Evolutionary conservation across 2,797 vertebrate species (phyloP).

Genomic region (Gymnodraco acuticeps): DNA sequence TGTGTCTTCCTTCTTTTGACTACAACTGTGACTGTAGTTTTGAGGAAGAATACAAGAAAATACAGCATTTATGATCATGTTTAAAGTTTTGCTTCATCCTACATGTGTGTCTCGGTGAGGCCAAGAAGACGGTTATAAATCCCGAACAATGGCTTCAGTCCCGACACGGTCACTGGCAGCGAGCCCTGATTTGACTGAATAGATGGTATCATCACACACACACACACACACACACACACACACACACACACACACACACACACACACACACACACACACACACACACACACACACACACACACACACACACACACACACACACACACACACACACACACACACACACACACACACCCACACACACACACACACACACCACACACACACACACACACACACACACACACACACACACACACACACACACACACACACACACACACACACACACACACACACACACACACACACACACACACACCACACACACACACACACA

Average conservation of each 20-base stretch:
- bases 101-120: not conserved
- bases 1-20: too few species aligned
- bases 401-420: conserved; percentile 34
- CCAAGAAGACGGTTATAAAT: conserved; percentile 2
- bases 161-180: conserved; percentile 41
- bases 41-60: too few species aligned
- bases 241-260: conserved; percentile 46
- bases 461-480: conserved; percentile 41
- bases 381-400: conserved; percentile 52
- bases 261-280: conserved; percentile 34
- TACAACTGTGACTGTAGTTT: too few species aligned
- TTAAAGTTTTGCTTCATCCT: not conserved
- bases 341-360: conserved; percentile 52
- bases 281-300: conserved; percentile 50
- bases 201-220: conserved; percentile 66
- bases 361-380: conserved; percentile 25
- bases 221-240: conserved; percentile 43
- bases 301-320: conserved; percentile 34
- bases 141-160: conserved; percentile 40
- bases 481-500: conserved; percentile 46
- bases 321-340: conserved; percentile 41
- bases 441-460: conserved; percentile 46
- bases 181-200: conserved; percentile 58
- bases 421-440: conserved; percentile 41
- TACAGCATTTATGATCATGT: too few species aligned